Base-by-base conservation (phyloP, 2,797 vertebrate genomes). In the Adrianichthys oophorus region DNA sequence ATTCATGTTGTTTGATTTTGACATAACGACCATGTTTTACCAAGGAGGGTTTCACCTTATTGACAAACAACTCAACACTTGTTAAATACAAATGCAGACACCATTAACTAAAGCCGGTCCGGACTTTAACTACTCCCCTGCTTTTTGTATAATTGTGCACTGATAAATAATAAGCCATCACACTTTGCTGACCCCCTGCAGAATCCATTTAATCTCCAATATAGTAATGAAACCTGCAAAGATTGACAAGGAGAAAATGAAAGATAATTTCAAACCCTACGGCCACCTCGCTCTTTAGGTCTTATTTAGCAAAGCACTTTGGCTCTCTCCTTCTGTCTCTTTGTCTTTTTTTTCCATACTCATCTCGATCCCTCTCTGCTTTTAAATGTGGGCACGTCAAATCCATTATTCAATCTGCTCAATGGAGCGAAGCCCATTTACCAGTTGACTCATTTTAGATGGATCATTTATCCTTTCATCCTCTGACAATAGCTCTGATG, bases 401-500 rank as follows among this genome's bases (percentile, higher is more conserved):
- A 86, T 80, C 79, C 85, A 86, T 89, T 82, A 82, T 81, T 86
- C 82, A 84, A 83, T 82, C 78, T 76, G 80, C 69, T 87, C 84
- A 80, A 87, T 86, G 82, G 81, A 89, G 79, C 65, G 40, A 61
- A 73, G 79, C 77, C 85, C 80, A 80, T 87, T 90, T 86, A 85
- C 72, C 82, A 82, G 82, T 82, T 79, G 82, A 87, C 81, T 88
- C 81, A 81, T 88, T 84, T 82, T 58, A 66, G 79, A 82, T 73
- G 83, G 86, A 85, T 88, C 83, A 82, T 89, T 86, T 85, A 84
- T 71, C 78, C 86, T 85, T 86, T 79, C 80, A 85, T 86, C 74
- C 70, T 71, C 74, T 81, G 76, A 87, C 84, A 83, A 87, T 68
- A 45, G 68, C 16, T 51, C 70, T 73, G 80, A 83, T 82, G 76